These are phyloP conservation scores for Drosophila watanabei DNA, from an alignment of 1,140 invertebrate genomes.

Conservation along the genomic window DNA sequence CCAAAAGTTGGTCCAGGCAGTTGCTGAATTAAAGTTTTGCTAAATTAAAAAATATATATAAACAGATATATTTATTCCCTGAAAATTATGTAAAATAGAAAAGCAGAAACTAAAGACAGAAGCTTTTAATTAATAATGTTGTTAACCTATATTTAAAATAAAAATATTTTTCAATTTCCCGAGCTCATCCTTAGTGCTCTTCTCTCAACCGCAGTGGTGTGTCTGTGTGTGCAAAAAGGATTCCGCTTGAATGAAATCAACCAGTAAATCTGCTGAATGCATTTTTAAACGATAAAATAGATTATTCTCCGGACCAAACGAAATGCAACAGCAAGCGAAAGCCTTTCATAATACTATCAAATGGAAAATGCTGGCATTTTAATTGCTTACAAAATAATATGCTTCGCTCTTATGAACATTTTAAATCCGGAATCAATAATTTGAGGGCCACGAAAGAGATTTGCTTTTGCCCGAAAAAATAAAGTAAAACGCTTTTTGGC, in stretches of 20 bases:
- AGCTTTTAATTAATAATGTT: neutral
- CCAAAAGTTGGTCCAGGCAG: slow-evolving; percentile 3
- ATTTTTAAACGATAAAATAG: slow-evolving; percentile 32
- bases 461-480: neutral
- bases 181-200: neutral
- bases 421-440: slow-evolving; percentile 23
- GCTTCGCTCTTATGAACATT: slow-evolving; percentile 17
- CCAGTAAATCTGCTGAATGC: slow-evolving; percentile 45
- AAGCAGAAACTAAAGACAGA: neutral
- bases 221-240: slow-evolving; percentile 19
- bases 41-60: neutral
- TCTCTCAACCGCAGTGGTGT: neutral
- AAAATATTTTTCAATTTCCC: neutral
- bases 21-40: neutral
- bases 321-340: slow-evolving; percentile 24
- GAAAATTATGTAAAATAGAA: neutral
- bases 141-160: too few species aligned
- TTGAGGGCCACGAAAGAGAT: neutral
- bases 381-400: slow-evolving; percentile 55
- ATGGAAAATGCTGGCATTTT: slow-evolving; percentile 56
- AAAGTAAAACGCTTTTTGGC: slow-evolving; percentile 21
- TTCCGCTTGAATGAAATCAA: slow-evolving; percentile 40
- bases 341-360: slow-evolving; percentile 50
- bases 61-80: neutral
- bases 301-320: slow-evolving; percentile 9